Base-by-base conservation (phyloP, 2,113 vertebrate species). In the Eira barbara region DNA sequence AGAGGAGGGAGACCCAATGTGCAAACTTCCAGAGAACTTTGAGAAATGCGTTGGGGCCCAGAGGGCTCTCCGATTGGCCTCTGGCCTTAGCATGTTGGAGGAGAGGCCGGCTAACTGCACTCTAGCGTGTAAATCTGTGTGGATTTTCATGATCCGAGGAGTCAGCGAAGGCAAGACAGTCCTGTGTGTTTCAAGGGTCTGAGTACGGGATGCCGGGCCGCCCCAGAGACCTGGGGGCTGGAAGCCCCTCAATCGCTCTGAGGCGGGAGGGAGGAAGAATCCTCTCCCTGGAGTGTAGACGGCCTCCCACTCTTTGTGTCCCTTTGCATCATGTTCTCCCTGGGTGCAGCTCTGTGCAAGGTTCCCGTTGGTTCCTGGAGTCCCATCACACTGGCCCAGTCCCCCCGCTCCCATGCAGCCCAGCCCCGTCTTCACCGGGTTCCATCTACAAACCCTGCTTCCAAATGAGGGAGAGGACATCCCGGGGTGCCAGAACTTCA, bases 1-100 rank as follows among this genome's bases (percentile, higher is more conserved):
- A 4, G 12, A 45, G 18, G 71, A 31, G 34, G 14, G 21, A 36
- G 25, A 34, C 4, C 2, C 1, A 1, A 9, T 0, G 21, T 18
- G 2, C n/a, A 31, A 14, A 15, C 10, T 59, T 39, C 45, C 45
- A 39, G 78, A 45, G 34, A 63, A 95, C 34, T 21, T 42, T 13
- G 36, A 55, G 81, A 39, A 71, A 39, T 20, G 34, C 49, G 2
- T 10, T 12, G 1, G 71, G 36, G 6, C 25, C 31, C 82, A 5
- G n/a, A 80, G 80, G 67, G 59, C 52, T 45, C 92, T 14, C 25
- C 4, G 15, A 31, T 20, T 31, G 21, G 82, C 71, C 31, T 67
- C 14, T 15, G 52, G 27, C 29, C 47, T 31, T 14, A 42, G 4
- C 18, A 6, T 2, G 9, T 8, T 36, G 36, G 55, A 18, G 42